Base-by-base conservation (phyloP, 1,140 invertebrate genomes). In the Mya arenaria region DNA sequence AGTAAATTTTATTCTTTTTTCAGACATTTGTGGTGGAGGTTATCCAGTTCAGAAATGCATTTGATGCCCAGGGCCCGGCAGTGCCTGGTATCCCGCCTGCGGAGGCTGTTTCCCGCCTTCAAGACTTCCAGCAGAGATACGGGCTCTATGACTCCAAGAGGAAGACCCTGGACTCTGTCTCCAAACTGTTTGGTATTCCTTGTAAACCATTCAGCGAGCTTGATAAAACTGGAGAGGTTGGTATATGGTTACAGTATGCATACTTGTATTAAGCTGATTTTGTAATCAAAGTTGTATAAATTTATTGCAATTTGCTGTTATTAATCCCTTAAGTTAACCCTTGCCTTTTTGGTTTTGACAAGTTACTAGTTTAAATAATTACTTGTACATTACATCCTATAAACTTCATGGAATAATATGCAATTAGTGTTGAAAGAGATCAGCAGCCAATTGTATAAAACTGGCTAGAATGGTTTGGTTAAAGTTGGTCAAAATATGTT, bases 21-120 rank as follows among this genome's bases (percentile, higher is more conserved):
- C 87, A 92, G 91, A 90, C 90, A 58, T 93, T 93, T 86, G 91
- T 93, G 17, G 92, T 93, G 30, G 92, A 93, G 78, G 92, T 93
- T n/a, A 92, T 93, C 56, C 90, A 92, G 85, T 93, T 93, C 82
- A 84, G 92, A 32, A 93, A 93, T 90, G 89, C 90, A 0, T 93
- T 93, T 89, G 92, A 93, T 85, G 90, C 90, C 6, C 91, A 92
- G 77, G 92, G 92, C 52, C 92, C 92, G 8, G 87, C 88, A n/a
- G 89, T 92, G 0, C 89, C 90, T 28, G 92, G 91, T n/a, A 92
- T 92, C 52, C 87, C 87, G 1, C 92, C 92, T 55, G 83, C 88
- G 68, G 91, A 92, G 66, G 92, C 92, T 66, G 90, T 93, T 5
- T 85, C 87, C 39, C 79, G 92, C 28, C 81, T 93, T 6, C 85